Evolutionary conservation across 2,797 vertebrate genomes (phyloP).

Genomic region (Danio tinwini): DNA sequence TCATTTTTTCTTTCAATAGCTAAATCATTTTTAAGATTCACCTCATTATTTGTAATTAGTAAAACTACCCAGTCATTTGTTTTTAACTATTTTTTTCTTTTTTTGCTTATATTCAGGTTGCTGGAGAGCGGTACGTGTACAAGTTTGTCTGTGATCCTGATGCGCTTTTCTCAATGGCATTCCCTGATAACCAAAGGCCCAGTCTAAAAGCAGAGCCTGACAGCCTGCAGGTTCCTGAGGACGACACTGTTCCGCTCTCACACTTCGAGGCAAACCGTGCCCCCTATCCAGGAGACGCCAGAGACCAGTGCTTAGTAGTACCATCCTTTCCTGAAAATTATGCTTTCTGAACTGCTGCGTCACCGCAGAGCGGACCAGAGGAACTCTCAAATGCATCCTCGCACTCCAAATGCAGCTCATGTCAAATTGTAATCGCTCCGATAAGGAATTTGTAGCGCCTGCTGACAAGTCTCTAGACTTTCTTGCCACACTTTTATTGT

Average conservation of each 20-base stretch:
- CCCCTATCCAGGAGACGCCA: conserved; percentile 81
- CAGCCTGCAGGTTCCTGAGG: conserved; percentile 77
- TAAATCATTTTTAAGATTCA: not conserved
- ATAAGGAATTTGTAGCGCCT: not conserved
- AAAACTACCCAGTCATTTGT: not conserved
- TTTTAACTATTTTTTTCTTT: not conserved
- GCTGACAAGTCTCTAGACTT: conserved; percentile 27
- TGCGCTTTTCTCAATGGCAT: conserved; percentile 94
- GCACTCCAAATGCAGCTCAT: conserved; percentile 20
- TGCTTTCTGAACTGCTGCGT: conserved; percentile 78
- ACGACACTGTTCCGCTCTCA: conserved; percentile 84
- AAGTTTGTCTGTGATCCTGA: conserved; percentile 95
- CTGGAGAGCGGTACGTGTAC: conserved; percentile 93
- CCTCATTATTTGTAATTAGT: not conserved
- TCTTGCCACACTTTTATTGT: conserved; percentile 25
- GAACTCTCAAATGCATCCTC: conserved; percentile 5
- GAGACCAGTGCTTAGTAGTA: conserved; percentile 80
- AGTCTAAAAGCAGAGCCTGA: conserved; percentile 89
- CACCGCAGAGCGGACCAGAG: conserved; percentile 33
- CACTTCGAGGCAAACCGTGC: conserved; percentile 81
- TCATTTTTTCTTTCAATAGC: not conserved
- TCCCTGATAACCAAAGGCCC: conserved; percentile 90
- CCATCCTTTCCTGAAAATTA: conserved; percentile 86
- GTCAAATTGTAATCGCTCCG: conserved; percentile 12
- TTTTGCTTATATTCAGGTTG: conserved; percentile 78